Evolutionary conservation across 2,113 vertebrate species (phyloP).

Genomic region (Porphyrio hochstetteri): DNA sequence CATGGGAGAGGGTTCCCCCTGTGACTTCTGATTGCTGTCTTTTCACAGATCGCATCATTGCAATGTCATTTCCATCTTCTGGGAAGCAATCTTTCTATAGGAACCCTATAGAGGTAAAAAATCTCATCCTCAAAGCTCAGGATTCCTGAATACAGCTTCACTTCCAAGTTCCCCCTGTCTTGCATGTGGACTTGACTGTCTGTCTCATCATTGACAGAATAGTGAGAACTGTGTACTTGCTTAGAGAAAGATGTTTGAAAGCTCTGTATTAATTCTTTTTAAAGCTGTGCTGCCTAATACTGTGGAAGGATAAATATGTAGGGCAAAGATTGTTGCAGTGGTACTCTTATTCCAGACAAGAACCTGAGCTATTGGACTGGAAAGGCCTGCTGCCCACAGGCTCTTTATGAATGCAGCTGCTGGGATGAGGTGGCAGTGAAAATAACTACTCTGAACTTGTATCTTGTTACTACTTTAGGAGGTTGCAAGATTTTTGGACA

Average conservation of each 20-base stretch:
- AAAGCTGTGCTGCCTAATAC: neutral
- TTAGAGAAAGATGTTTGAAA: neutral
- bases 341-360: neutral
- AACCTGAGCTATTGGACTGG: neutral
- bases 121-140: neutral
- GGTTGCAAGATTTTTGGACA: constrained; percentile 90
- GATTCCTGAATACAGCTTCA: neutral
- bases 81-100: constrained; percentile 94
- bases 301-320: neutral
- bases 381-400: neutral
- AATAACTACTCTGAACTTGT: neutral
- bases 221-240: neutral
- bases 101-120: constrained; percentile 89
- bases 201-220: no score
- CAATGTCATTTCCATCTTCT: constrained; percentile 97
- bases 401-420: neutral
- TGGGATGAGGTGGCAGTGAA: neutral
- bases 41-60: constrained; percentile 88
- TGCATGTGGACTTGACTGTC: neutral
- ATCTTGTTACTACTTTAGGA: constrained; percentile 77
- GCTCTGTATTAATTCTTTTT: neutral
- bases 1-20: neutral
- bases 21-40: neutral
- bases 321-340: neutral
- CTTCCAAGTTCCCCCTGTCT: neutral